Base-by-base conservation (phyloP, 1,140 invertebrate genomes). In the Hormaphis cornu region DNA sequence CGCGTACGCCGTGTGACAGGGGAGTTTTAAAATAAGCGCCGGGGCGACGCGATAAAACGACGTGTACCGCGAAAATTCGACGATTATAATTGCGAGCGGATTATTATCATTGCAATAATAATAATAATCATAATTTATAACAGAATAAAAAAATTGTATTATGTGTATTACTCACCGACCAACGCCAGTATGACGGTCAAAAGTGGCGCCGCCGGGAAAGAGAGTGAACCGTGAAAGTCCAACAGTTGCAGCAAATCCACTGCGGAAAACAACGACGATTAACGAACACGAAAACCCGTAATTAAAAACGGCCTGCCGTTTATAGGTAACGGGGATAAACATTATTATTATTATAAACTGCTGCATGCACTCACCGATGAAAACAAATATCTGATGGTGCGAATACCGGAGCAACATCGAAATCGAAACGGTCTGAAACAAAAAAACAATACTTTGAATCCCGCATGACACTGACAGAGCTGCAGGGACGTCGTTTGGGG, bases 371-470 rank as follows among this genome's bases (percentile, higher is more conserved):
- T 91, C 82, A 96, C 93, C 91, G 74, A 97, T 97, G 76, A 97
- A 98, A 28, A 98, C 85, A 79, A 98, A 98, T 75, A 99, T 98
- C 81, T 98, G 97, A 79, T 98, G 95, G 82, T 99, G 96, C 3
- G 96, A 98, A 80, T 98, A 99, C 48, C 97, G 86, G 50, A 99
- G 81, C 71, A 99, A 81, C 89, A 98, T 97, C 3, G 96, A 98
- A 74, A 98, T 95, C 1, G 94, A 96, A 37, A 98, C 88, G 9
- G 97, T 99, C 95, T 98, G 84, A 74, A 87, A 91, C 78, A 78
- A 78, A 78, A 74, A 74, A 75, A 77, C 76, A 75, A 44, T 16
- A 48, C 30, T 22, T 58, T 30, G n/a, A n/a, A n/a, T n/a, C n/a
- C n/a, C n/a, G n/a, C n/a, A n/a, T n/a, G n/a, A n/a, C n/a, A n/a